These are phyloP conservation scores for Channa argus DNA, from an alignment of 2,113 vertebrate species.

Conservation along the genomic window DNA sequence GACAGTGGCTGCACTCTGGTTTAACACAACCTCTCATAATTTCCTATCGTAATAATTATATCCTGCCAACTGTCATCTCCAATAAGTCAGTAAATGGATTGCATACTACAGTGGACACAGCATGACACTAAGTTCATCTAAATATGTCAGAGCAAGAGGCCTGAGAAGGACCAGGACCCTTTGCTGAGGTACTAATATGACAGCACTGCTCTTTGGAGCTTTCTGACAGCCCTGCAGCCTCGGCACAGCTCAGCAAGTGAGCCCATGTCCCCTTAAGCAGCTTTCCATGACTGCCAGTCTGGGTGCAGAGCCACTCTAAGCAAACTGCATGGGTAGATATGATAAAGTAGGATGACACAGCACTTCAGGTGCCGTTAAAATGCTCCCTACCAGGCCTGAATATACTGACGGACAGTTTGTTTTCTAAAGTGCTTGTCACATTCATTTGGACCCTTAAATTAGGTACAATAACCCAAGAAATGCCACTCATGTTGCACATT, in stretches of 20 bases:
- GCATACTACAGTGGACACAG: neutral
- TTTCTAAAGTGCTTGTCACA: conserved; percentile 15
- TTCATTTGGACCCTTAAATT: conserved; percentile 21
- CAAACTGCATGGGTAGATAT: conserved; percentile 34
- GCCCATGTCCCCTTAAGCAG: conserved; percentile 64
- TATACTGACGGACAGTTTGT: conserved; percentile 14
- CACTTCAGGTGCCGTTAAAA: conserved; percentile 31
- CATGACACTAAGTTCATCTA: conserved; percentile 46
- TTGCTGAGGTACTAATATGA: conserved; percentile 51
- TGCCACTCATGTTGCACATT: neutral
- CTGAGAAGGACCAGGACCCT: conserved; percentile 49
- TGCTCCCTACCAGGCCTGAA: conserved; percentile 20
- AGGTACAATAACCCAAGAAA: neutral
- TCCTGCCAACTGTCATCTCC: conserved; percentile 36
- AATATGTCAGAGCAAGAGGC: conserved; percentile 21
- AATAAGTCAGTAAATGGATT: conserved; percentile 2
- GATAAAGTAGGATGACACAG: conserved; percentile 60
- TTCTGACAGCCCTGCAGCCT: conserved; percentile 56
- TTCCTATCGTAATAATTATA: conserved; percentile 19
- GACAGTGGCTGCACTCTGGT: conserved; percentile 11
- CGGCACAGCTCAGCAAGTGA: conserved; percentile 42
- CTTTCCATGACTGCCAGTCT: conserved; percentile 67
- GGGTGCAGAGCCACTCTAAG: conserved; percentile 27
- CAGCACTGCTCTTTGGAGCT: conserved; percentile 58
- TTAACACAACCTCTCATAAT: conserved; percentile 18